These are phyloP conservation scores for Entomobrya proxima DNA, from an alignment of 2,888 invertebrate species.

Conservation along the genomic window DNA sequence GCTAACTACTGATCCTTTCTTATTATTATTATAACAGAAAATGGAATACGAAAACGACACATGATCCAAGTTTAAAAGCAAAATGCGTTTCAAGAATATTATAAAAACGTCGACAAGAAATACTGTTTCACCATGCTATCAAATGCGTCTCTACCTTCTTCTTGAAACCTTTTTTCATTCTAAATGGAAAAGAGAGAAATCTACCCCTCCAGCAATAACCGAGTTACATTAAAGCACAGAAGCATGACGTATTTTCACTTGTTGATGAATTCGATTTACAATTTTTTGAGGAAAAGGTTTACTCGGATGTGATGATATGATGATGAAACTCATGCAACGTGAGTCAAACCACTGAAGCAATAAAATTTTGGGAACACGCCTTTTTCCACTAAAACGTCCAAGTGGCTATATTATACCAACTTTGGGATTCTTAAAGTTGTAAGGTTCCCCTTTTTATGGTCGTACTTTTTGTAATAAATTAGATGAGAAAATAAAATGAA, in stretches of 20 bases:
- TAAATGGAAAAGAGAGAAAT: not conserved
- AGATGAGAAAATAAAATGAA: conserved; percentile 28
- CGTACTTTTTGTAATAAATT: conserved; percentile 38
- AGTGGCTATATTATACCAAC: not conserved
- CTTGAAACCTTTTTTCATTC: too few species aligned
- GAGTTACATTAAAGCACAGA: conserved; percentile 3
- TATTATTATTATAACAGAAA: conserved; percentile 1
- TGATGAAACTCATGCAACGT: not conserved
- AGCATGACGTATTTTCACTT: conserved; percentile 40
- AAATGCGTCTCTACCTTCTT: too few species aligned
- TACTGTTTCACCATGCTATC: too few species aligned
- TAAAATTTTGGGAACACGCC: conserved; percentile 41
- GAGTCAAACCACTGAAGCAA: conserved; percentile 20
- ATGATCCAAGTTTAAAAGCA: too few species aligned
- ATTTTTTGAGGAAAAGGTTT: conserved; percentile 18
- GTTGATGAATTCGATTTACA: conserved; percentile 33
- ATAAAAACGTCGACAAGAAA: too few species aligned
- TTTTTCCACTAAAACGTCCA: conserved; percentile 1
- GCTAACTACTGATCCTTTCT: not conserved
- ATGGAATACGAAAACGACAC: too few species aligned
- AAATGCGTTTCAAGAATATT: too few species aligned
- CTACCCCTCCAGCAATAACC: not conserved
- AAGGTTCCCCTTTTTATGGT: conserved; percentile 18
- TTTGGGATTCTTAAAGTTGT: conserved; percentile 1
- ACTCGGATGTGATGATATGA: not conserved